Evolutionary conservation across 1,140 invertebrate species (phyloP), one percentile per base, ranked within the genome.

Genomic region (Ectropis grisescens): DNA sequence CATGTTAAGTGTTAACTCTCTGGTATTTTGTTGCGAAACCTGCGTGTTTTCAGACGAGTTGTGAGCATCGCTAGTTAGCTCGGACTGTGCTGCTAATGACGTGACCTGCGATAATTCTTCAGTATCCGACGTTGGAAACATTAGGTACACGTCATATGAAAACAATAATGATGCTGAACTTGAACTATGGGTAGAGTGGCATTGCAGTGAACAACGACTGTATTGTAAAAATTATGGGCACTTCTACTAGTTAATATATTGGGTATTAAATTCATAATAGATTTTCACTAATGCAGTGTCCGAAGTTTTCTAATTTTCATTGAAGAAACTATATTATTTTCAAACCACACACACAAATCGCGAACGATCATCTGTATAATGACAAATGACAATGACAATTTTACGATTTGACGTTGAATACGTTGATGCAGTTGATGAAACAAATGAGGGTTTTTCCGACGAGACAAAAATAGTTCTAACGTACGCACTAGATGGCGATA

Each of bases 91-190:
- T 39, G 58, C 58, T 48, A 64, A 47, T 71, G 68, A 70, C 72
- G 74, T 75, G 65, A 62, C 66, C 64, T 66, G 60, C 36, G 58
- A 62, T 50, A 66, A 71, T 57, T 76, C 68, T 58, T 72, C 71
- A 54, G 67, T 44, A 49, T 75, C 61, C 62, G 58, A 69, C 66
- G 72, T 67, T 69, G 69, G 60, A 79, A 81, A 78, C 76, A 81
- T 81, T 79, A n/a, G n/a, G n/a, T n/a, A 81, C 76, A 81, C 76
- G 76, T 81, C 74, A 81, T 76, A 67, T 62, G 62, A 61, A 64
- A 72, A 64, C 54, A 70, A 57, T 50, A 52, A 45, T 39, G 45
- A 42, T 45, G 52, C 37, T 39, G 47, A 59, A 62, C 50, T 44
- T 43, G 36, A 16, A 36, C 41, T 50, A 50, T 37, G 35, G 43